Conservation (phyloP, 2,888 invertebrate species). For the Axea sp. region DNA sequence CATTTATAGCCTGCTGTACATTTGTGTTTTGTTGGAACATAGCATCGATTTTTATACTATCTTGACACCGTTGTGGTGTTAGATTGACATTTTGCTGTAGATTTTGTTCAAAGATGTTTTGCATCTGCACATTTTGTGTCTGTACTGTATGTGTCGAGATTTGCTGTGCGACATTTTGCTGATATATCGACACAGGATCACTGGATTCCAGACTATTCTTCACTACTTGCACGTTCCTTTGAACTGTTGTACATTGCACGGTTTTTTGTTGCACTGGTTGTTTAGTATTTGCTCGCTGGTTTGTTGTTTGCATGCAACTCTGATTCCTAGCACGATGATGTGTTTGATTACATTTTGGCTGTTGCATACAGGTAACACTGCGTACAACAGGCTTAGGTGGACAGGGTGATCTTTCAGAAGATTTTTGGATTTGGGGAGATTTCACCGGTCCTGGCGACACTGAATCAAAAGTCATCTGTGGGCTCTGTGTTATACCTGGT, state of each 20-base stretch:
- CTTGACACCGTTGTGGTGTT: conserved; percentile 42
- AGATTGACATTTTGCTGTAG: conserved; percentile 69
- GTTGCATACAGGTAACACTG: conserved; percentile 53
- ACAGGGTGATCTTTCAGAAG: conserved; percentile 27
- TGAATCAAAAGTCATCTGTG: conserved; percentile 43
- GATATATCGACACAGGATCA: conserved; percentile 67
- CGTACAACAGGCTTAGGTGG: conserved; percentile 39
- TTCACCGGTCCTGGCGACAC: conserved; percentile 42
- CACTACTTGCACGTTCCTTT: conserved; percentile 69
- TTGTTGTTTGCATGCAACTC: conserved; percentile 47
- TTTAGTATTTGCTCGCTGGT: conserved; percentile 63
- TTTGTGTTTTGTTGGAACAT: conserved; percentile 71
- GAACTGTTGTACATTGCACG: conserved; percentile 64
- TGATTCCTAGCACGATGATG: conserved; percentile 51
- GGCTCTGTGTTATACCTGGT: conserved; percentile 30
- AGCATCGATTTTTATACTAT: conserved; percentile 64
- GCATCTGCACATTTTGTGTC: conserved; percentile 73
- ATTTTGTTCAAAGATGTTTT: conserved; percentile 74
- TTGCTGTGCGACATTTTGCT: conserved; percentile 72
- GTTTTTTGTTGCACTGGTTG: conserved; percentile 64
- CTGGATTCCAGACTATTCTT: conserved; percentile 69
- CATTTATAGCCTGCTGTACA: conserved; percentile 70
- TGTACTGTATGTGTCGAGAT: conserved; percentile 74
- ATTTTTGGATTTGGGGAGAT: conserved; percentile 43
- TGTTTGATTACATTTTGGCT: conserved; percentile 63